phyloP scores from a whole-genome alignment of 2,888 invertebrate genomes.

The Hypsopygia costalis region DNA sequence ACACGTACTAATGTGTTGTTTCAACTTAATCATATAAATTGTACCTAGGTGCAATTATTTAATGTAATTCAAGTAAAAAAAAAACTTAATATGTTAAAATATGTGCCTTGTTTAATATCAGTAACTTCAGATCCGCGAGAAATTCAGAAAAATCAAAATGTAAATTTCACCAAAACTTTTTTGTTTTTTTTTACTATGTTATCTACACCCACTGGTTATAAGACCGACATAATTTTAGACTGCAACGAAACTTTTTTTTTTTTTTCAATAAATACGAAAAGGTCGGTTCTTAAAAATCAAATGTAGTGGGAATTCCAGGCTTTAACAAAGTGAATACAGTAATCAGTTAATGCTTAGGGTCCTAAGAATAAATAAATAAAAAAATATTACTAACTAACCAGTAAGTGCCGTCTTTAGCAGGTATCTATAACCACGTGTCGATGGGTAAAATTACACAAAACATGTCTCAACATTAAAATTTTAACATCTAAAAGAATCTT shows the following conservation, averaged over 20 bases:
- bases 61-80: conserved; percentile 18
- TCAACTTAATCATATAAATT: conserved; percentile 48
- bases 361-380: conserved; percentile 47
- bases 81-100: conserved; percentile 13
- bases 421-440: conserved; percentile 33
- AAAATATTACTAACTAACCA: conserved; percentile 36
- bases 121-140: neutral
- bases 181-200: neutral
- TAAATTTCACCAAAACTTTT: too few species aligned
- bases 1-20: conserved; percentile 21
- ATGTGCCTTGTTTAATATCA: conserved; percentile 8
- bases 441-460: conserved; percentile 43
- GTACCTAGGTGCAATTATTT: conserved; percentile 65
- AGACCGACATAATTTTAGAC: neutral
- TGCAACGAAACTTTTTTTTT: too few species aligned
- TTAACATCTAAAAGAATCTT: conserved; percentile 67
- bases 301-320: conserved; percentile 2
- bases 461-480: conserved; percentile 43
- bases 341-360: conserved; percentile 27
- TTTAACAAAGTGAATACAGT: conserved; percentile 5
- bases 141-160: neutral
- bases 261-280: too few species aligned
- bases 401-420: conserved; percentile 26
- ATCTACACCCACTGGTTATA: neutral
- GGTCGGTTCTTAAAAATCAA: neutral